These are phyloP conservation scores for Acinonyx jubatus DNA, from an alignment of 2,113 vertebrate genomes.

Conservation along the genomic window DNA sequence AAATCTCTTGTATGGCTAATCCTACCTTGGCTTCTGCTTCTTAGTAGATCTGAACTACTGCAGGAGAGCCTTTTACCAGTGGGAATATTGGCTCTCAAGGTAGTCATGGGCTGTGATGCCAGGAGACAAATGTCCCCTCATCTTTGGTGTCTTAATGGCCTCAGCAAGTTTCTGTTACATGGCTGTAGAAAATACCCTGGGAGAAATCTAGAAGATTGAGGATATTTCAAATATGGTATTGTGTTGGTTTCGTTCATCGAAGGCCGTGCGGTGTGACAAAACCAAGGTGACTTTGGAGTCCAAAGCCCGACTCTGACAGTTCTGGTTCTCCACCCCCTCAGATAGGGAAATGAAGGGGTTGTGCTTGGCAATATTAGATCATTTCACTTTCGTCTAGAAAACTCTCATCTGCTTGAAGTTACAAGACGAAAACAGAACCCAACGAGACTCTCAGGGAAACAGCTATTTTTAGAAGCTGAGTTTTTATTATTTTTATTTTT, in stretches of 20 bases:
- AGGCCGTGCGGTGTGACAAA: not conserved
- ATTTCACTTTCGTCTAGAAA: not conserved
- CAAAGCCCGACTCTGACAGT: not conserved
- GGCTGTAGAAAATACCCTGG: not conserved
- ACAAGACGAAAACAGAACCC: not conserved
- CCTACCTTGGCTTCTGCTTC: not conserved
- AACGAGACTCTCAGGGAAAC: not conserved
- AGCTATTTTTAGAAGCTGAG: not conserved
- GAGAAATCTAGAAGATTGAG: not conserved
- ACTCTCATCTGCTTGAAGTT: not conserved
- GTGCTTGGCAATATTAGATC: not conserved
- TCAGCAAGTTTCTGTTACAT: not conserved
- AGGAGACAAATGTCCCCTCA: no score
- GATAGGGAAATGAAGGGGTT: not conserved
- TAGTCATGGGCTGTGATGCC: not conserved
- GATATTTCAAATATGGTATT: not conserved
- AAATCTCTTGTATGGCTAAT: not conserved
- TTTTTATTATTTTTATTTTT: not conserved
- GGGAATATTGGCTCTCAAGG: not conserved
- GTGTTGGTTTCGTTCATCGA: not conserved
- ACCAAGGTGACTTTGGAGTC: not conserved
- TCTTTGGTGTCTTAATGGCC: not conserved
- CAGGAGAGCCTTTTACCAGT: not conserved
- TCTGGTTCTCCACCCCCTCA: not conserved
- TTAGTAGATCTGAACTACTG: not conserved